phyloP scores from a whole-genome alignment of 1,140 invertebrate genomes.

The Leptoteleia sp. region DNA sequence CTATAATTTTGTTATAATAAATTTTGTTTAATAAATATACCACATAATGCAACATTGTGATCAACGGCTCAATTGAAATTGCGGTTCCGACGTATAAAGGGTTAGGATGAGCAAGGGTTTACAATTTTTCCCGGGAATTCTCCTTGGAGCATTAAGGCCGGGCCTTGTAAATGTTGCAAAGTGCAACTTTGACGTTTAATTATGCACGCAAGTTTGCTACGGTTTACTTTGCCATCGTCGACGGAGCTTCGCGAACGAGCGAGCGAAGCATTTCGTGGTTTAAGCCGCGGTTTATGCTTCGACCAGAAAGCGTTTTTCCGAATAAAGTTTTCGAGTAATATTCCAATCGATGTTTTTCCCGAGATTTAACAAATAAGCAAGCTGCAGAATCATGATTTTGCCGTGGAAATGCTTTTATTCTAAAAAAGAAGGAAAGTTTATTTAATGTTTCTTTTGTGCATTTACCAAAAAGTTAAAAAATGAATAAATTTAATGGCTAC shows the following conservation, averaged over 20 bases:
- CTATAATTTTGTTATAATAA: no score
- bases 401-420: no score
- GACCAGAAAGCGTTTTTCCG: constrained; percentile 50
- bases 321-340: constrained; percentile 45
- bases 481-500: no score
- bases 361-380: constrained; percentile 9
- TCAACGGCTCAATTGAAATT: constrained; percentile 39
- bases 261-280: constrained; percentile 62
- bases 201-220: constrained; percentile 73
- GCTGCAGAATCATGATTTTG: constrained; percentile 3
- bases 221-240: constrained; percentile 71
- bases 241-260: constrained; percentile 42
- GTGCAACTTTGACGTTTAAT: constrained; percentile 76
- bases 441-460: no score
- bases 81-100: constrained; percentile 10
- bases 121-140: constrained; percentile 68
- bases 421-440: no score
- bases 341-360: constrained; percentile 45
- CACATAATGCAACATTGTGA: no score
- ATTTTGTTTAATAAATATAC: no score
- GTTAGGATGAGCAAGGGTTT: constrained; percentile 52
- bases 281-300: constrained; percentile 55
- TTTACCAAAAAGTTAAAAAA: no score
- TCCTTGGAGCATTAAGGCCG: constrained; percentile 40
- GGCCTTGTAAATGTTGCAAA: constrained; percentile 61